Evolutionary conservation across 2,888 invertebrate genomes (phyloP).

Genomic region (Ditula angustiorana): DNA sequence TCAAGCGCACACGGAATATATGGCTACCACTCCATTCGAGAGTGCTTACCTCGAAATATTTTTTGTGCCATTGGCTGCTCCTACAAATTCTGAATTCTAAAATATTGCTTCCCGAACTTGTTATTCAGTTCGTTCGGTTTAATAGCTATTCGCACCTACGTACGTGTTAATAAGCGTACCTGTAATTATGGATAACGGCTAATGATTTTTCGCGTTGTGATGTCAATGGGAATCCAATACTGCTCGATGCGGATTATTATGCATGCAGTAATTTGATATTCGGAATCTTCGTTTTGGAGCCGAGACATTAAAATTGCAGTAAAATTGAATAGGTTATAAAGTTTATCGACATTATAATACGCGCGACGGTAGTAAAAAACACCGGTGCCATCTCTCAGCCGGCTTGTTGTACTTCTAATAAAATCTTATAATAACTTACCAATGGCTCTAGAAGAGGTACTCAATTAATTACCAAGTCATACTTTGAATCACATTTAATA

Average conservation of each 20-base stretch:
- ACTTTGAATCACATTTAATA: not conserved
- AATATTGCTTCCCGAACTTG: constrained; percentile 10
- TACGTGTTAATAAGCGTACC: constrained; percentile 36
- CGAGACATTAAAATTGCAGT: constrained; percentile 53
- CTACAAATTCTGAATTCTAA: constrained; percentile 32
- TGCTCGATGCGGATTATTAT: constrained; percentile 48
- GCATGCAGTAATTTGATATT: constrained; percentile 50
- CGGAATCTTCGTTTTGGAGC: constrained; percentile 43
- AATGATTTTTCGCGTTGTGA: constrained; percentile 35
- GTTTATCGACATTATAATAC: constrained; percentile 55
- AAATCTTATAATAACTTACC: not conserved
- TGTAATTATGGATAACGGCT: constrained; percentile 38
- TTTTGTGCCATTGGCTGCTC: constrained; percentile 44
- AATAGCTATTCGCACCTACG: constrained; percentile 33
- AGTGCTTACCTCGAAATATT: constrained; percentile 46
- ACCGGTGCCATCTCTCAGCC: not conserved
- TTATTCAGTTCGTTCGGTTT: constrained; percentile 20
- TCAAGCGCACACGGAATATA: constrained; percentile 23
- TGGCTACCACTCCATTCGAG: constrained; percentile 37
- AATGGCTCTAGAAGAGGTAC: not conserved
- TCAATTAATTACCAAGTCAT: not conserved
- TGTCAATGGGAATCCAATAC: constrained; percentile 28
- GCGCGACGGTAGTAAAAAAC: constrained; percentile 39
- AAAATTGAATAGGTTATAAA: constrained; percentile 59
- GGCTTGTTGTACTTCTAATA: not conserved